phyloP scores from a whole-genome alignment of 2,888 invertebrate genomes.

The Andrena hattorfiana region DNA sequence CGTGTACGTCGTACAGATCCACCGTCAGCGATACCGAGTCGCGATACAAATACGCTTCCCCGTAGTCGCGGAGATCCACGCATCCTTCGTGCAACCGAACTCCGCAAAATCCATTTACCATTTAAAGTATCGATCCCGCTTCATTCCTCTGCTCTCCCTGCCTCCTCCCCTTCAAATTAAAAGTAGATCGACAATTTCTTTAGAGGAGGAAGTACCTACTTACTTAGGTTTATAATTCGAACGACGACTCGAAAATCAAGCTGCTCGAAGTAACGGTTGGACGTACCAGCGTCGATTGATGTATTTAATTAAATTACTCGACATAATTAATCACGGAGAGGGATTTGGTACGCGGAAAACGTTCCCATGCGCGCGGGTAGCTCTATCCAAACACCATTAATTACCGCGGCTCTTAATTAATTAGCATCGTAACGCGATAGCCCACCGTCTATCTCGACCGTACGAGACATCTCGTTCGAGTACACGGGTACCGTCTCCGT shows the following conservation, averaged over 20 bases:
- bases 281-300: neutral
- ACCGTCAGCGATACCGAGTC: conserved; percentile 58
- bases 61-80: conserved; percentile 28
- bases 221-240: neutral
- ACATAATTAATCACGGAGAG: conserved; percentile 29
- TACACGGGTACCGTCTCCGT: neutral
- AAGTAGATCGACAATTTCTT: neutral
- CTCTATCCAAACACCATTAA: conserved; percentile 23
- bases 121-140: neutral
- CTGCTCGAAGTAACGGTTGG: neutral
- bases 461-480: conserved; percentile 6
- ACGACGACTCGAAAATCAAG: conserved; percentile 1
- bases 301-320: conserved; percentile 31
- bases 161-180: neutral
- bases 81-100: too few species aligned
- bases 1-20: conserved; percentile 56
- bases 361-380: conserved; percentile 8
- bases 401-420: conserved; percentile 48
- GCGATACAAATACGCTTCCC: conserved; percentile 44
- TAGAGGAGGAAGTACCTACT: neutral
- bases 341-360: conserved; percentile 15
- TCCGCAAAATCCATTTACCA: too few species aligned
- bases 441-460: conserved; percentile 2
- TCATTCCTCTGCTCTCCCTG: too few species aligned
- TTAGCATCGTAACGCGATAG: conserved; percentile 23